Conservation (phyloP, 2,888 invertebrate species). For the Drosophila lutescens region DNA sequence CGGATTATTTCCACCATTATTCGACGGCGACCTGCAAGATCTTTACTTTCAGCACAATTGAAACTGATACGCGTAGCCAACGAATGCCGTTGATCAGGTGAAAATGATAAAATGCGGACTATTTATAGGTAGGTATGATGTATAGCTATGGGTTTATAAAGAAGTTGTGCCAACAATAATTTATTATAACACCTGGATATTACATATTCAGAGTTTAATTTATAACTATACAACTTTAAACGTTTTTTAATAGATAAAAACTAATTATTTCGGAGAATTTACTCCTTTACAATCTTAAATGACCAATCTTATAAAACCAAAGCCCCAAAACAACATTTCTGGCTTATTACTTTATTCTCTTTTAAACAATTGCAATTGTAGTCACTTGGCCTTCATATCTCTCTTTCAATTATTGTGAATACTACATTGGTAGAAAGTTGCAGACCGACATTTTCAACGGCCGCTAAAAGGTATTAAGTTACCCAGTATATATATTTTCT, state of each 20-base stretch:
- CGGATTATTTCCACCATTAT: constrained; percentile 30
- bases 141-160: not conserved
- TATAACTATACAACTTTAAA: not conserved
- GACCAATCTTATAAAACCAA: not conserved
- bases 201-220: not conserved
- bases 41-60: constrained; percentile 33
- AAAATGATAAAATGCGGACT: constrained; percentile 1
- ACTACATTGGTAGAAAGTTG: constrained; percentile 11
- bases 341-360: constrained; percentile 1
- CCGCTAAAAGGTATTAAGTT: constrained; percentile 2
- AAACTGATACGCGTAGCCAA: constrained; percentile 27
- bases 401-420: constrained; percentile 1
- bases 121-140: not conserved
- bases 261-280: not conserved
- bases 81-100: constrained; percentile 19
- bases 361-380: constrained; percentile 15
- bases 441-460: not conserved
- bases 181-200: not conserved
- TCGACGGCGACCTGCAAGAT: constrained; percentile 6
- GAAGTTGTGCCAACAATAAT: not conserved
- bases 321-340: not conserved
- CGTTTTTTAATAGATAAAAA: not conserved
- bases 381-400: constrained; percentile 14
- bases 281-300: not conserved
- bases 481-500: not conserved